Percentiles rank a stretch among this genome's conserved stretches.
Evolutionary conservation across 2,888 invertebrate genomes (phyloP).

Genomic region (Sarcophaga subvicina): DNA sequence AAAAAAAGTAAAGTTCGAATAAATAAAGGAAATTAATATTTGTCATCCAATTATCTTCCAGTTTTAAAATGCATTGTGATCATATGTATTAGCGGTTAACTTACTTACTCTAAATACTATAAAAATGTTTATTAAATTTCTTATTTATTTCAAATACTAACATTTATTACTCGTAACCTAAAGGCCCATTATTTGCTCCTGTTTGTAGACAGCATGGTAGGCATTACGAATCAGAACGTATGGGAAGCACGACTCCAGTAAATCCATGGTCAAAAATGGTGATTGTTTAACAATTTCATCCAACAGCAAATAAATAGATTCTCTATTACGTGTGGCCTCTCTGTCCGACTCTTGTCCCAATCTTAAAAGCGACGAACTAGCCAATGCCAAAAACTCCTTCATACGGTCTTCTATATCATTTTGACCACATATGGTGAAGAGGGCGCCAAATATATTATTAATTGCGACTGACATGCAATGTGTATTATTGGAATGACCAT

Average conservation of each 20-base stretch:
- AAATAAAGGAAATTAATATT: not conserved
- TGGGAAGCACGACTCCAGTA: slow-evolving; percentile 99
- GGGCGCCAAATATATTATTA: slow-evolving; percentile 96
- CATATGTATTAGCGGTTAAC: too few species aligned
- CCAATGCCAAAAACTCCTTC: slow-evolving; percentile 96
- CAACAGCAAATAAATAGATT: slow-evolving; percentile 97
- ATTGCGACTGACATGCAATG: slow-evolving; percentile 99
- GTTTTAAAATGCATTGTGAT: too few species aligned
- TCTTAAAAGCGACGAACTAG: slow-evolving; percentile 96
- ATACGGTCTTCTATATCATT: slow-evolving; percentile 98
- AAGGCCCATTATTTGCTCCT: slow-evolving; percentile 85
- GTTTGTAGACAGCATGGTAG: slow-evolving; percentile 97
- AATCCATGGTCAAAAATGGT: slow-evolving; percentile 98
- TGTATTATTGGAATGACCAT: slow-evolving; percentile 99
- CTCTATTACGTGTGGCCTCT: slow-evolving; percentile 95
- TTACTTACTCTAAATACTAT: too few species aligned
- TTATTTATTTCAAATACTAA: not conserved
- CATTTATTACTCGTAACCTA: slow-evolving; percentile 26
- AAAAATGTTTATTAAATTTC: too few species aligned
- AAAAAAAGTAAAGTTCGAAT: not conserved
- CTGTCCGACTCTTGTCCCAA: slow-evolving; percentile 98
- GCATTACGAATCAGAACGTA: slow-evolving; percentile 98
- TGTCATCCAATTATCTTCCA: too few species aligned
- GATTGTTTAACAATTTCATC: slow-evolving; percentile 99
- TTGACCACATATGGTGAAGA: slow-evolving; percentile 97